Evolutionary conservation across 2,113 vertebrate genomes (phyloP).

Genomic region (Clupea harengus): DNA sequence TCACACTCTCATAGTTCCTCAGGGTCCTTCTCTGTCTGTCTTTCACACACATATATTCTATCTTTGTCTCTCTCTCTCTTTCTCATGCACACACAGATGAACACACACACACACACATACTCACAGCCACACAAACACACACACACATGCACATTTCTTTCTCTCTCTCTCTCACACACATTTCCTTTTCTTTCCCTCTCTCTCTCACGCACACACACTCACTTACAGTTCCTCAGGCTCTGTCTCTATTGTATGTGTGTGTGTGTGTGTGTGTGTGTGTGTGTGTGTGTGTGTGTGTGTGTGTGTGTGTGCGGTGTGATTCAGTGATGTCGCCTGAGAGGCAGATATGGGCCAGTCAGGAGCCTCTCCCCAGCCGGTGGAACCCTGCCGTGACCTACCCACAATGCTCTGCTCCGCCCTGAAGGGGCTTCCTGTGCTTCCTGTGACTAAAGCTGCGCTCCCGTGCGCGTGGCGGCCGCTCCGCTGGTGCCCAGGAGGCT

Average conservation of each 20-base stretch:
- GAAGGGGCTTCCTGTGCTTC: not conserved
- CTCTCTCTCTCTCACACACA: not conserved
- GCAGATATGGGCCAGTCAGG: slow-evolving; percentile 58
- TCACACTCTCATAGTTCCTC: slow-evolving; percentile 45
- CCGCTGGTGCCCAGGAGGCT: not conserved
- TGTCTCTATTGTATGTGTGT: slow-evolving; percentile 43
- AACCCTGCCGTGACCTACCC: slow-evolving; percentile 60
- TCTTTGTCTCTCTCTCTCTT: not conserved
- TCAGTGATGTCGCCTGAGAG: slow-evolving; percentile 55
- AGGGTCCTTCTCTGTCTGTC: slow-evolving; percentile 15
- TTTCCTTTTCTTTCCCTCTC: too few species aligned
- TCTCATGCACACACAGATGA: not conserved
- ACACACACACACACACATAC: not conserved
- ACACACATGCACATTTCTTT: slow-evolving; percentile 33
- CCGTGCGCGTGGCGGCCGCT: too few species aligned
- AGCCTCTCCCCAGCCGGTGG: slow-evolving; percentile 35
- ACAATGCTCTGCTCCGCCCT: slow-evolving; percentile 54
- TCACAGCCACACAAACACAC: slow-evolving; percentile 25
- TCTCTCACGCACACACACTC: not conserved
- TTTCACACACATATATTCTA: not conserved
- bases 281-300: too few species aligned
- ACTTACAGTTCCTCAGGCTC: slow-evolving; percentile 42
- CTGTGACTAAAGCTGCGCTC: not conserved
- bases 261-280: too few species aligned
- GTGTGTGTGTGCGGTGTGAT: not conserved